phyloP scores from a whole-genome alignment of 2,888 invertebrate genomes.

The Coronaproctus castanopsis region DNA sequence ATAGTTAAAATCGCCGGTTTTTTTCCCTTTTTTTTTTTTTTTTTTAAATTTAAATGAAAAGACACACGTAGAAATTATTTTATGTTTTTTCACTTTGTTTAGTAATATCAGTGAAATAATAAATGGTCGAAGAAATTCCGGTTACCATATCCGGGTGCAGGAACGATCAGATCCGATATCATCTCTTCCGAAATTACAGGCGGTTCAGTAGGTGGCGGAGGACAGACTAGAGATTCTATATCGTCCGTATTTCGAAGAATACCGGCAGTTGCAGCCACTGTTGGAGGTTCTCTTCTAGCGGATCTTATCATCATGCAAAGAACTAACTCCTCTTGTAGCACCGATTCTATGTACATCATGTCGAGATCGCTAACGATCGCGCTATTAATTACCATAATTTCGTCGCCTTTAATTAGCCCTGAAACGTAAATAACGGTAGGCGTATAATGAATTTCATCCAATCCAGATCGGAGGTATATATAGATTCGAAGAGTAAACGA shows the following conservation, averaged over 20 bases:
- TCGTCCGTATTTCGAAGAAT: slow-evolving; percentile 58
- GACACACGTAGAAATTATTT: too few species aligned
- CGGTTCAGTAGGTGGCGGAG: slow-evolving; percentile 85
- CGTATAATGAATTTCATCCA: background rate
- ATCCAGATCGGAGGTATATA: background rate
- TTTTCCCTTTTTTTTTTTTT: too few species aligned
- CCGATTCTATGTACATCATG: slow-evolving; percentile 97
- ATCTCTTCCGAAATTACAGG: slow-evolving; percentile 85
- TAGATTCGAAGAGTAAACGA: background rate
- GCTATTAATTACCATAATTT: slow-evolving; percentile 97
- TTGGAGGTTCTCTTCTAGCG: slow-evolving; percentile 37
- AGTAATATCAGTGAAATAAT: too few species aligned
- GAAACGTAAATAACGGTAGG: slow-evolving; percentile 18
- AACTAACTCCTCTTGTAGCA: slow-evolving; percentile 80
- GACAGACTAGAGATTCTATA: slow-evolving; percentile 86
- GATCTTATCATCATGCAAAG: slow-evolving; percentile 92
- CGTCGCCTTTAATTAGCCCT: slow-evolving; percentile 94
- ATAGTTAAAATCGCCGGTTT: too few species aligned
- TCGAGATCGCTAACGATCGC: slow-evolving; percentile 94
- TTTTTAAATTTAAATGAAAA: too few species aligned
- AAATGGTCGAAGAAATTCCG: too few species aligned
- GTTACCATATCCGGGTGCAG: slow-evolving; percentile 68
- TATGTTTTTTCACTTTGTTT: too few species aligned
- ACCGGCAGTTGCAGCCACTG: slow-evolving; percentile 31
- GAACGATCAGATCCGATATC: slow-evolving; percentile 90